These are phyloP conservation scores for Chymomyza fuscimana DNA, from an alignment of 2,888 invertebrate species.

Conservation along the genomic window DNA sequence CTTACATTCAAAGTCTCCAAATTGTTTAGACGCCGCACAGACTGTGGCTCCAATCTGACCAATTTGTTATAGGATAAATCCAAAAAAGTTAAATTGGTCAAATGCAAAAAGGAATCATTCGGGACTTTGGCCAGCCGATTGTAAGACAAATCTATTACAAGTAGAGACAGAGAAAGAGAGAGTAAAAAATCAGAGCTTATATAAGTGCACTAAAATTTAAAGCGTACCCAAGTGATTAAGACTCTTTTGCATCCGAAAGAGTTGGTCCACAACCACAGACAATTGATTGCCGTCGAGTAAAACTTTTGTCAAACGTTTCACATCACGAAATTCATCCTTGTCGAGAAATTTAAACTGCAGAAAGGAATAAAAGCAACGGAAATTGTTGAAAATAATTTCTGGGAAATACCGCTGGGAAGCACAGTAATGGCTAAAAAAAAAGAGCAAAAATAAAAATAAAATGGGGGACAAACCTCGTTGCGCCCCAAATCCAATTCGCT, in stretches of 20 bases:
- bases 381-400: conserved; percentile 47
- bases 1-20: conserved; percentile 85
- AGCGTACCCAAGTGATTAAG: conserved; percentile 78
- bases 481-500: conserved; percentile 88
- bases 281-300: conserved; percentile 88
- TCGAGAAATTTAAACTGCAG: conserved; percentile 85
- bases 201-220: conserved; percentile 10
- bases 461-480: conserved; percentile 81
- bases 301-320: conserved; percentile 84
- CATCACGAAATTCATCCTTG: conserved; percentile 86
- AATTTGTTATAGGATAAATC: conserved; percentile 90
- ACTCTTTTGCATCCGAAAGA: conserved; percentile 81
- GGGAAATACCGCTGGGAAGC: conserved; percentile 13
- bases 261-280: conserved; percentile 87
- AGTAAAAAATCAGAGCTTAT: not conserved
- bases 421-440: conserved; percentile 8
- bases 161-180: not conserved
- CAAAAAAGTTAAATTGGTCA: conserved; percentile 85
- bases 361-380: conserved; percentile 19
- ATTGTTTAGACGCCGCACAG: conserved; percentile 78
- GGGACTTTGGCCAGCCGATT: conserved; percentile 88
- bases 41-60: conserved; percentile 84
- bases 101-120: conserved; percentile 86
- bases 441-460: not conserved
- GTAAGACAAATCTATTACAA: conserved; percentile 82